Evolutionary conservation across 2,888 invertebrate species (phyloP), one percentile per base, ranked within the genome.

Genomic region (Pasiphila rectangulata): DNA sequence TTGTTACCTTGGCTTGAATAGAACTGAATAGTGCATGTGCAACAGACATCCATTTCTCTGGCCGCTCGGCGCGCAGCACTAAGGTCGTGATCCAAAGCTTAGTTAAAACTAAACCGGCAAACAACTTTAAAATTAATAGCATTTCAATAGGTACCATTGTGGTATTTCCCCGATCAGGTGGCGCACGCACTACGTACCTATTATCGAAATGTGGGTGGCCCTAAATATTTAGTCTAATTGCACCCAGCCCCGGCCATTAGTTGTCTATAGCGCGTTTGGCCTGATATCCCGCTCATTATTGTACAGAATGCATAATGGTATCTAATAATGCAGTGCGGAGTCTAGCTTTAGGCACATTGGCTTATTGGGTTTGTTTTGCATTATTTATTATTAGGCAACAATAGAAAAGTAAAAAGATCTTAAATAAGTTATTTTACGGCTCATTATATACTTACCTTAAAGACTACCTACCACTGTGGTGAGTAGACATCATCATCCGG

Each of bases 201-300:
- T 41, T 45, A 46, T 30, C 16, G 0, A 38, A 36, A 39, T 34
- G 71, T 70, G 71, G 69, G 69, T 63, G 69, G 69, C 64, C 60
- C 64, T 59, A 69, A 67, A 70, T 70, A 69, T 63, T 63, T 70
- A 60, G 66, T 46, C 50, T 64, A 66, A 63, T 64, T 49, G 42
- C 39, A 49, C 51, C 37, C 35, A 49, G 43, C 53, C 51, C 41
- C 44, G 21, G 39, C 34, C 34, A 37, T 49, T 45, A 45, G 10
- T 13, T 30, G 19, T 40, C 55, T 49, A 46, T 48, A 49, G 40
- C 52, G 37, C 36, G 42, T 46, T 53, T 42, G 48, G 49, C 42
- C 41, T 37, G 42, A 42, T 61, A 56, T 54, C 43, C 43, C 49
- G 16, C 25, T 42, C 44, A 39, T 41, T 41, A 45, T 17, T 32